Evolutionary conservation across 92 coral and sea anemone species (phyloP).

Genomic region (Phenganax marumi): DNA sequence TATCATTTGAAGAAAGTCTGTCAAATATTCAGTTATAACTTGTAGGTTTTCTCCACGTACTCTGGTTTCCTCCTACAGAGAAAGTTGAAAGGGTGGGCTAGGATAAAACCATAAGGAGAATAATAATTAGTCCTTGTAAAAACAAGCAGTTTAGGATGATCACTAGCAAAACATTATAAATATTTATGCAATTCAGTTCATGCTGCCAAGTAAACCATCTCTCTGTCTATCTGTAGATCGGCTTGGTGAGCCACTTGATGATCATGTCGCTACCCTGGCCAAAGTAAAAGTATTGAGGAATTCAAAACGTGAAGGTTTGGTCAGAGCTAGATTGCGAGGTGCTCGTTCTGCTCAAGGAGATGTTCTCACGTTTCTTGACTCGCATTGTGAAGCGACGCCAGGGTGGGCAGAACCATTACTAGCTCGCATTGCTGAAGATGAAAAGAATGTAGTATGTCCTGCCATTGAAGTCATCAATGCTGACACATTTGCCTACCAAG

Average conservation of each 20-base stretch:
- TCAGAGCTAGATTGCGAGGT: slow-evolving; percentile 89
- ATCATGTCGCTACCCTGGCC: slow-evolving; percentile 61
- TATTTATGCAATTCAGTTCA: not conserved
- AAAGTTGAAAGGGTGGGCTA: too few relatives aligned
- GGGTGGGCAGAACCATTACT: slow-evolving; percentile 98
- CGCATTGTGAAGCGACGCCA: slow-evolving; percentile 98
- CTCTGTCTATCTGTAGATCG: slow-evolving; percentile 54
- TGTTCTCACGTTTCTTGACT: slow-evolving; percentile 90
- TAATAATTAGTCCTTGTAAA: not conserved
- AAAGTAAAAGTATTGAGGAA: slow-evolving; percentile 85
- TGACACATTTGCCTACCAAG: slow-evolving; percentile 95
- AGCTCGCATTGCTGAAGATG: slow-evolving; percentile 82
- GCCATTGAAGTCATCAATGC: slow-evolving; percentile 98
- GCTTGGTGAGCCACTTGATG: slow-evolving; percentile 84
- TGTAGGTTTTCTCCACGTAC: too few relatives aligned
- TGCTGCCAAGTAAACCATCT: not conserved
- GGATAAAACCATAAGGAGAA: too few relatives aligned
- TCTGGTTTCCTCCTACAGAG: too few relatives aligned
- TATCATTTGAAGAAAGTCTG: too few relatives aligned
- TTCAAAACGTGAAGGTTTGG: slow-evolving; percentile 90
- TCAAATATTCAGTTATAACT: too few relatives aligned
- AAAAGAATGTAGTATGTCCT: slow-evolving; percentile 93
- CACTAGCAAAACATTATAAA: not conserved
- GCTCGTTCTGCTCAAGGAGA: slow-evolving; percentile 84
- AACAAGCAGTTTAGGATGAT: not conserved